Conservation (phyloP, 1,140 invertebrate genomes). For the Philopotamus ludificatus region DNA sequence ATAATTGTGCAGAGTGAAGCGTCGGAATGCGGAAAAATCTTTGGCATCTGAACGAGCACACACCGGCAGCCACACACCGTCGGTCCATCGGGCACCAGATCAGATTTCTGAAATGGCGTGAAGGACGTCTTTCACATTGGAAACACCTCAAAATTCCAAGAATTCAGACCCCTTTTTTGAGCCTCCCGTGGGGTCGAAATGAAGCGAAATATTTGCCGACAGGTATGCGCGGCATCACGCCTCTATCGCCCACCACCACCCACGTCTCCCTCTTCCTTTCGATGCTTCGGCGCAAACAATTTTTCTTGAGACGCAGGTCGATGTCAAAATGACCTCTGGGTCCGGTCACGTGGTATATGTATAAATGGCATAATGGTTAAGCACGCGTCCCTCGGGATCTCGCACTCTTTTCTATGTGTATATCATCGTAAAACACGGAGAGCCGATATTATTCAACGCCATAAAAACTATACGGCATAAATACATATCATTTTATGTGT, state of each 20-base stretch:
- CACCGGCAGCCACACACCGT: neutral
- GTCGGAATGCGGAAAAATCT: neutral
- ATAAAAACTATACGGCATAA: too few relatives aligned
- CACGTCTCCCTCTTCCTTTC: too few relatives aligned
- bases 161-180: neutral
- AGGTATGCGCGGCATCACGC: neutral
- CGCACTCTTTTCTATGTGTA: neutral
- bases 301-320: too few relatives aligned
- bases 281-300: neutral
- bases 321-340: neutral
- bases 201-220: slow-evolving; percentile 3
- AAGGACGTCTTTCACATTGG: neutral
- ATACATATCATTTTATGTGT: too few relatives aligned
- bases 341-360: neutral
- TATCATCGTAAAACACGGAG: neutral
- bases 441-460: neutral
- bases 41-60: neutral
- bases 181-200: neutral
- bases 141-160: slow-evolving; percentile 3
- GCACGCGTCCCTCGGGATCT: neutral
- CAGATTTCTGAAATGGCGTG: neutral
- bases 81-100: neutral
- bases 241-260: neutral
- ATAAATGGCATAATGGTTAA: neutral
- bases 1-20: neutral